A percentile compares a stretch with the other conserved stretches of the same genome.
These are phyloP conservation scores for Platygyra sinensis DNA, from an alignment of 64 coral and sea anemone genomes.

Conservation along the genomic window DNA sequence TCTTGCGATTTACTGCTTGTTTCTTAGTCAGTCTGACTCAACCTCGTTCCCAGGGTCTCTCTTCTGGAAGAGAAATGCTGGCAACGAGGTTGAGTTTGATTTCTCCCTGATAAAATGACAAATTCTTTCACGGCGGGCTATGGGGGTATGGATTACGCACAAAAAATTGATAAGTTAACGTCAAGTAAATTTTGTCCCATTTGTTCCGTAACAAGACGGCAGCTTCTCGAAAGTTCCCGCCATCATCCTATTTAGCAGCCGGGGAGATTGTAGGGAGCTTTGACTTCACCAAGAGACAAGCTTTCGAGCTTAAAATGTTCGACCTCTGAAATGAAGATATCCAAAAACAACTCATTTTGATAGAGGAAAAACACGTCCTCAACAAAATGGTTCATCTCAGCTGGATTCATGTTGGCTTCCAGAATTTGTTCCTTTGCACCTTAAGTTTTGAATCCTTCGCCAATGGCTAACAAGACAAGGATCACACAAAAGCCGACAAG, in stretches of 20 bases:
- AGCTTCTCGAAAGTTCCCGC: no score
- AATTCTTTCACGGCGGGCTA: background rate
- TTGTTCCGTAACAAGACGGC: no score
- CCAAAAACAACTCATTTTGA: no score
- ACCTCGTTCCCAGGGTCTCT: no score
- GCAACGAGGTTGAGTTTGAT: no score
- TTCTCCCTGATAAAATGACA: background rate
- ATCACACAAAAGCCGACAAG: background rate
- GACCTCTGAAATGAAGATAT: no score
- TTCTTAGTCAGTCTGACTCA: background rate
- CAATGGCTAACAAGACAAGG: background rate
- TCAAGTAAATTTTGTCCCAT: background rate
- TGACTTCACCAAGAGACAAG: no score
- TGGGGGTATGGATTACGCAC: background rate
- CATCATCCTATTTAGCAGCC: no score
- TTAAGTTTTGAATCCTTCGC: background rate
- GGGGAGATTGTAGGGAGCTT: no score
- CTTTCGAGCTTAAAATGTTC: no score
- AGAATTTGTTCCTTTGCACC: conserved; percentile 9
- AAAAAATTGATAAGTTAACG: background rate
- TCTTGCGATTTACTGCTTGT: background rate
- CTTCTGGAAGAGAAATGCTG: no score
- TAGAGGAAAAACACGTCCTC: background rate
- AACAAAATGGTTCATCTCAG: background rate
- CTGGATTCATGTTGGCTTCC: conserved; percentile 1